Evolutionary conservation across 2,113 vertebrate genomes (phyloP).

Genomic region (Hucho hucho): DNA sequence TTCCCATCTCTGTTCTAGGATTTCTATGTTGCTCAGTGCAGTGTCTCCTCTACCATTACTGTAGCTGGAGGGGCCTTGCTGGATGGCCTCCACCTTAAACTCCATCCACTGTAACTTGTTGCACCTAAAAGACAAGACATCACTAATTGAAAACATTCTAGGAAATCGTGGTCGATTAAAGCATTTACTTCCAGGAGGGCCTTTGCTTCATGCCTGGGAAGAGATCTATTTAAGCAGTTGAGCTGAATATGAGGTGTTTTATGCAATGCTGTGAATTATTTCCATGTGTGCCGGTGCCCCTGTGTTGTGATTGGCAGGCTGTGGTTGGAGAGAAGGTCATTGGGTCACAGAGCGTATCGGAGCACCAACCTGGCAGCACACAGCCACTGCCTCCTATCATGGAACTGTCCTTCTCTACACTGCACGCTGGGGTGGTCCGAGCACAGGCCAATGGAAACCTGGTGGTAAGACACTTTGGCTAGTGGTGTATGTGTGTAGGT

Average conservation of each 20-base stretch:
- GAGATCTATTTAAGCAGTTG: neutral
- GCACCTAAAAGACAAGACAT: neutral
- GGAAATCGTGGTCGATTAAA: too few relatives aligned
- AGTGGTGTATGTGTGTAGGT: neutral
- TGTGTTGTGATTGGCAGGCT: neutral
- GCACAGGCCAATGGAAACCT: conserved; percentile 48
- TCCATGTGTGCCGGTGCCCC: neutral
- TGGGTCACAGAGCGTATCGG: neutral
- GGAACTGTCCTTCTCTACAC: conserved; percentile 59
- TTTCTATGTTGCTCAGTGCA: neutral
- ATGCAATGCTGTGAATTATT: neutral
- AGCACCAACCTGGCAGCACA: neutral
- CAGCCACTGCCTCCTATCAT: conserved; percentile 42
- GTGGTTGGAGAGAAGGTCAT: neutral
- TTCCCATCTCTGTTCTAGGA: neutral
- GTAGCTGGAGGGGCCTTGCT: neutral
- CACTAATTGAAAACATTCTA: neutral
- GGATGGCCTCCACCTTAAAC: too few relatives aligned
- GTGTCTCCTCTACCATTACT: neutral
- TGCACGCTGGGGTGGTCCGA: conserved; percentile 53
- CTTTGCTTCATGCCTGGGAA: too few relatives aligned
- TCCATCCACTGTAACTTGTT: neutral
- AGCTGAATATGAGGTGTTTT: neutral
- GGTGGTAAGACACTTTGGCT: conserved; percentile 43
- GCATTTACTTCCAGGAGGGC: too few relatives aligned